Base-by-base conservation (phyloP, 2,888 invertebrate genomes). In the Cheilosia grossa region DNA sequence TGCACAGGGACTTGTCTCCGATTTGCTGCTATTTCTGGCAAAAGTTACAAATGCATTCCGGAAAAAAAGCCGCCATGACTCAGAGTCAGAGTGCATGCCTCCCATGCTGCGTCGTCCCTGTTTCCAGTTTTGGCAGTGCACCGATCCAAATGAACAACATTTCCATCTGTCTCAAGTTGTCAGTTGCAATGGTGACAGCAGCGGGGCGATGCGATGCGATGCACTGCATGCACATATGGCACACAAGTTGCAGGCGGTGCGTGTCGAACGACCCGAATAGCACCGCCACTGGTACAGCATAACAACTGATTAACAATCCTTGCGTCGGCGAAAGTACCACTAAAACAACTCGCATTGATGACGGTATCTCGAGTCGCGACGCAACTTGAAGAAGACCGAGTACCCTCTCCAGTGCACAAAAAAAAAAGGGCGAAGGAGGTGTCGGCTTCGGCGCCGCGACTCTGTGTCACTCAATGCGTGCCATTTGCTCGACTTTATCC, bases 241-340 rank as follows among this genome's bases (percentile, higher is more conserved):
- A 64, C 80, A 80, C 70, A 75, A 85, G 80, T 80, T 59, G 85
- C 75, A 85, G 72, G 81, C 75, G 75, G 66, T 85, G 85, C 85
- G 81, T 85, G 81, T 85, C 85, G 73, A 75, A 66, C 85, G 81
- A 85, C 81, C 81, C 75, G 79, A 79, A 83, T 80, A 70, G 64
- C 82, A 53, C 10, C 67, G 44, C 2, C 10, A 10, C 10, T 10
- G 10, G 33, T 33, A 1, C 63, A 64, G 79, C 73, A 83, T 83
- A 73, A 80, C 70, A 80, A 75, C 75, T 69, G 56, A 70, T 80
- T 70, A 74, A 80, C 64, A 85, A 80, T 54, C 75, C 69, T 64
- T 17, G 37, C 51, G n/a, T 6, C 37, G 37, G 37, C 37, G 13
- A 37, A 37, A 37, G 37, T 37, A 37, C 37, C 37, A 37, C 37